Evolutionary conservation across 1,140 invertebrate species (phyloP).

Genomic region (Brachionus paranguensis): DNA sequence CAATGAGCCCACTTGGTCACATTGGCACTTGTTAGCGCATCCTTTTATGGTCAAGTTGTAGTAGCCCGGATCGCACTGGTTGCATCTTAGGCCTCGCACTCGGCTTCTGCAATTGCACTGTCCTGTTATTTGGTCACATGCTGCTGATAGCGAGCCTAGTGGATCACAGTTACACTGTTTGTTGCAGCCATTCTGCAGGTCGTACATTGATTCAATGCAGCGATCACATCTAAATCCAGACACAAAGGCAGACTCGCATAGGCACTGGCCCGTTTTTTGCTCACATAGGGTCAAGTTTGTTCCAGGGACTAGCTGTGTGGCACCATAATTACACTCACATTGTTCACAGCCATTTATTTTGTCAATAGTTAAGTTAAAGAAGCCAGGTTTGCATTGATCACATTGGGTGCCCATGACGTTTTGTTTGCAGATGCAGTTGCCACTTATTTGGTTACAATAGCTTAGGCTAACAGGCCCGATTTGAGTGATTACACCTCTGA

Average conservation of each 20-base stretch:
- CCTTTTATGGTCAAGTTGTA: constrained; percentile 77
- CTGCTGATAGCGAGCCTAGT: constrained; percentile 56
- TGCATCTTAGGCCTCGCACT: constrained; percentile 91
- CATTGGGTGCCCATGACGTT: constrained; percentile 68
- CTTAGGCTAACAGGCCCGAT: constrained; percentile 64
- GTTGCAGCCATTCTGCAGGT: constrained; percentile 74
- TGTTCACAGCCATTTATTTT: constrained; percentile 69
- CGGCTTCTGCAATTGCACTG: constrained; percentile 78
- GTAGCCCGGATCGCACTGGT: constrained; percentile 78
- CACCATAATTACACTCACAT: constrained; percentile 55
- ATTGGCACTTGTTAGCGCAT: constrained; percentile 79
- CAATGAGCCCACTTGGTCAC: constrained; percentile 66
- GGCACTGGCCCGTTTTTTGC: constrained; percentile 76
- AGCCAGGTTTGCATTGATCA: constrained; percentile 77
- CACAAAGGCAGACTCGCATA: constrained; percentile 81
- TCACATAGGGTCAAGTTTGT: constrained; percentile 68
- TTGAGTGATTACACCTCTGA: constrained; percentile 81
- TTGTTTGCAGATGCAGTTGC: constrained; percentile 72
- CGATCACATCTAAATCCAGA: constrained; percentile 77
- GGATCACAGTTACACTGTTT: constrained; percentile 59
- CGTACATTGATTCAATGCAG: constrained; percentile 76
- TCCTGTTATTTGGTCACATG: constrained; percentile 64
- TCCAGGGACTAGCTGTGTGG: constrained; percentile 52
- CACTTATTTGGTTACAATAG: constrained; percentile 77
- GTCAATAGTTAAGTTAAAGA: constrained; percentile 75